Conservation (phyloP, 2,888 invertebrate species). For the Heliconius sara region DNA sequence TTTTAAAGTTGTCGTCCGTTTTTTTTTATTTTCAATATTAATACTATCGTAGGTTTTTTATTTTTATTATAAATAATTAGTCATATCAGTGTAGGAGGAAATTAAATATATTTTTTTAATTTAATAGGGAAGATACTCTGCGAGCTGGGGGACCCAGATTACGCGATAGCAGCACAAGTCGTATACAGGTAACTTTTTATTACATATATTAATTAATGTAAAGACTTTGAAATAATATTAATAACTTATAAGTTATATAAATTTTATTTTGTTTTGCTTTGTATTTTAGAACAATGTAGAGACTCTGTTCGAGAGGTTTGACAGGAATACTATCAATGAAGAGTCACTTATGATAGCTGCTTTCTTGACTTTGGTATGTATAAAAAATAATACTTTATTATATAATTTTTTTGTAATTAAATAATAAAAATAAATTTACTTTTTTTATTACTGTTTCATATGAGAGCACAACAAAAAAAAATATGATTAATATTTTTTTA, state of each 20-base stretch:
- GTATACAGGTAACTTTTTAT: slow-evolving; percentile 33
- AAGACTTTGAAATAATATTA: too few species aligned
- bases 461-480: too few species aligned
- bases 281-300: slow-evolving; percentile 43
- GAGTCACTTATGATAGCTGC: slow-evolving; percentile 44
- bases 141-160: slow-evolving; percentile 43
- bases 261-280: not conserved
- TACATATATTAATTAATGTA: not conserved
- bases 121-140: slow-evolving; percentile 57
- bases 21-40: not conserved
- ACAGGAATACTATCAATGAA: slow-evolving; percentile 26
- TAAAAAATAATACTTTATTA: not conserved
- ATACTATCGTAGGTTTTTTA: not conserved
- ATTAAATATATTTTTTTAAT: slow-evolving; percentile 2
- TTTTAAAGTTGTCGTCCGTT: not conserved
- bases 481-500: too few species aligned
- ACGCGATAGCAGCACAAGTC: slow-evolving; percentile 25
- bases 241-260: too few species aligned
- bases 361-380: slow-evolving; percentile 42
- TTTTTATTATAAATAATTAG: not conserved
- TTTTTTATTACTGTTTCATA: too few species aligned
- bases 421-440: too few species aligned
- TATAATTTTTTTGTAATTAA: not conserved
- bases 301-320: slow-evolving; percentile 42
- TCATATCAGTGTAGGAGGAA: too few species aligned